phyloP scores from a whole-genome alignment of 2,113 vertebrate species.

The Pitta sordida region DNA sequence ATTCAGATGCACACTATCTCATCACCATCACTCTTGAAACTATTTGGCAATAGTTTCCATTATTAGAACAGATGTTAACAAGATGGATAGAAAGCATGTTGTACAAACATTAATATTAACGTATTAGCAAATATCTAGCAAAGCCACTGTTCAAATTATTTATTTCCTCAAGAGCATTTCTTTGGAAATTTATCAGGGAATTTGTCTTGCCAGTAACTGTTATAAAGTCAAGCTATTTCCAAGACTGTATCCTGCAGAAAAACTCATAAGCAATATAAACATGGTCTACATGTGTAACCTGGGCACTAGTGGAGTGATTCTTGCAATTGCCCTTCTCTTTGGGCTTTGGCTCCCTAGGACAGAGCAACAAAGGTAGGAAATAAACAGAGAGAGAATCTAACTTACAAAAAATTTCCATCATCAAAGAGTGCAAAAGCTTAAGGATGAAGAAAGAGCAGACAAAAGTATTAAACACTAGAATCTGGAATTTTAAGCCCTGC shows the following conservation, averaged over 20 bases:
- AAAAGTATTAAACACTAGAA: not conserved
- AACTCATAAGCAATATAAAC: not conserved
- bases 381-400: not conserved
- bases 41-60: not conserved
- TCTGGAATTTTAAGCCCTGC: not conserved
- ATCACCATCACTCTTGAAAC: not conserved
- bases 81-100: not conserved
- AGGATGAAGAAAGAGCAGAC: not conserved
- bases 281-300: not conserved
- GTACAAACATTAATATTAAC: slow-evolving; percentile 41
- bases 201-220: not conserved
- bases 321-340: not conserved
- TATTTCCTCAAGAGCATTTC: not conserved
- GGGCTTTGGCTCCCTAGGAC: not conserved
- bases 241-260: not conserved
- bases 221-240: not conserved
- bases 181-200: not conserved
- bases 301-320: not conserved
- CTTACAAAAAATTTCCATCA: not conserved
- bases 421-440: slow-evolving; percentile 1
- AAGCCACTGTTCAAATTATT: slow-evolving; percentile 10
- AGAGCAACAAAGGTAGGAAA: not conserved
- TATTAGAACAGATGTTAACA: slow-evolving; percentile 43
- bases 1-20: not conserved
- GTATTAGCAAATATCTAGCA: not conserved